Conservation (phyloP, 2,113 vertebrate genomes). For the Condylura cristata region DNA sequence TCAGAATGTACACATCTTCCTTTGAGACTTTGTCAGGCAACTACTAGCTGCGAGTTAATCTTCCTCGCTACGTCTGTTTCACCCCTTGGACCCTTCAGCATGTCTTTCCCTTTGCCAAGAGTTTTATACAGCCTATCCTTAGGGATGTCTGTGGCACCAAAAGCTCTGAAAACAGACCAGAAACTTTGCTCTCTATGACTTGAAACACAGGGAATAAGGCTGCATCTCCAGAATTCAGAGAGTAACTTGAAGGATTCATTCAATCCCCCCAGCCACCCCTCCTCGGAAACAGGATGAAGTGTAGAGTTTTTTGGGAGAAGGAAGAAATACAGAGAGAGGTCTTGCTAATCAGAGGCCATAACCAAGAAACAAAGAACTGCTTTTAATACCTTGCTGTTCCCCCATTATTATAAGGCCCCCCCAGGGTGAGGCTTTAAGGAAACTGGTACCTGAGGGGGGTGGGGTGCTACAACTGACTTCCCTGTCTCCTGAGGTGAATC, state of each 20-base stretch:
- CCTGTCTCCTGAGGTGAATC: background rate
- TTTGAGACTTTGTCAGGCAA: background rate
- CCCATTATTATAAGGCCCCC: background rate
- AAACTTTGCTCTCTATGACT: background rate
- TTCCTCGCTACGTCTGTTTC: background rate
- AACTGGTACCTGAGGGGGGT: background rate
- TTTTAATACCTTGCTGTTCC: constrained; percentile 1
- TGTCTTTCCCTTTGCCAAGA: background rate
- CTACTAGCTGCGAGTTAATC: background rate
- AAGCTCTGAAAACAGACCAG: background rate
- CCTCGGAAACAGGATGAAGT: constrained; percentile 23
- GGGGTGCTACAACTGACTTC: background rate
- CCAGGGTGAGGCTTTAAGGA: background rate
- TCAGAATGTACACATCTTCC: constrained; percentile 1
- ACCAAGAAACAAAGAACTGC: background rate
- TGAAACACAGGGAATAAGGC: constrained; percentile 24
- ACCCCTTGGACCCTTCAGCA: background rate
- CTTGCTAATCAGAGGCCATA: background rate
- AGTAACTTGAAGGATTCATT: background rate
- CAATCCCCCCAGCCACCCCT: too few species aligned
- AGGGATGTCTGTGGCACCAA: background rate
- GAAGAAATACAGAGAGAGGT: background rate
- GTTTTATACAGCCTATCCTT: background rate
- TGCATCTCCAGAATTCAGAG: constrained; percentile 17
- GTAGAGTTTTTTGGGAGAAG: background rate